phyloP scores from a whole-genome alignment of 2,888 invertebrate genomes.

The Tetheella fluctuosa region DNA sequence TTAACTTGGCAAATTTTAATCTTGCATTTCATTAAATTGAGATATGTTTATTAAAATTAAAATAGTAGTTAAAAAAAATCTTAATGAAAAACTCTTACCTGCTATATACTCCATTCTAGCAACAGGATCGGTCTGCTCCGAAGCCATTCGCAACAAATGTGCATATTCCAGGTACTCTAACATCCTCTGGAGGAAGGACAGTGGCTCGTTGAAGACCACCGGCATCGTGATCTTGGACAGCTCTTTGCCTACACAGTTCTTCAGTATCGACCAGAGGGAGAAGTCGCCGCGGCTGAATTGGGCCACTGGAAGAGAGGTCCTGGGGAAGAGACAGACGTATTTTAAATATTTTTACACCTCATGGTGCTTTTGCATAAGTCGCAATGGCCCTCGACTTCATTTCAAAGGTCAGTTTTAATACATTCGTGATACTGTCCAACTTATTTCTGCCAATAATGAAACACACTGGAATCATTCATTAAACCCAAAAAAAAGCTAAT shows the following conservation, averaged over 20 bases:
- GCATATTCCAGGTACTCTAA: constrained; percentile 98
- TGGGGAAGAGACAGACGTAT: constrained; percentile 61
- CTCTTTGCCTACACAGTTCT: constrained; percentile 96
- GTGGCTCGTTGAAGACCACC: constrained; percentile 97
- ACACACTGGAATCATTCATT: no score
- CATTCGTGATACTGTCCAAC: no score
- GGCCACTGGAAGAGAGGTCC: constrained; percentile 88
- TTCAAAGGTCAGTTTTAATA: no score
- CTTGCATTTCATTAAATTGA: no score
- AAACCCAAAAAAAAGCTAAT: no score
- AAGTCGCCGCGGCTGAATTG: constrained; percentile 91
- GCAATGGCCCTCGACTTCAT: no score
- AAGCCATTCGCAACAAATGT: constrained; percentile 88
- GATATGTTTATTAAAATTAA: no score
- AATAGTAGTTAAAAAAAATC: not conserved
- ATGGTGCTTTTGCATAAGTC: no score
- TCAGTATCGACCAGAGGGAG: constrained; percentile 95
- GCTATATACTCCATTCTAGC: constrained; percentile 91
- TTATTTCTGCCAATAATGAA: no score
- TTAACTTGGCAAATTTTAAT: no score
- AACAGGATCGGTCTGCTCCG: constrained; percentile 90
- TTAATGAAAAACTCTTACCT: constrained; percentile 75
- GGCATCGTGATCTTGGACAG: constrained; percentile 98
- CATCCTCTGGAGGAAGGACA: constrained; percentile 97
- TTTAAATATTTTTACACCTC: not conserved